Evolutionary conservation across 2,797 vertebrate genomes (phyloP).

Genomic region (Synanceia verrucosa): DNA sequence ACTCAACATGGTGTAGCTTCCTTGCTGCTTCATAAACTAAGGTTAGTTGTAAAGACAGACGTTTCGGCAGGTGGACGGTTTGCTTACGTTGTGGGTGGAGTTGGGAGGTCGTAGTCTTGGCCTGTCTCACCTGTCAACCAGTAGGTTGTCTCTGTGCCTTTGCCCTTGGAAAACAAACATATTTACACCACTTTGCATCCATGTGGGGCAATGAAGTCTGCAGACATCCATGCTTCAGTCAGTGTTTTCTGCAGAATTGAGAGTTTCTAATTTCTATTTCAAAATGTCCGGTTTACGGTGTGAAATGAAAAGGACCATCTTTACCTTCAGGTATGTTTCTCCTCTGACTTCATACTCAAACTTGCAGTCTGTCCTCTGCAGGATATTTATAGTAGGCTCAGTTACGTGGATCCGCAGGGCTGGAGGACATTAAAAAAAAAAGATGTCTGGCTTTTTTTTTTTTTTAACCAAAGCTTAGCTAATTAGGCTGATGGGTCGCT

Average conservation of each 20-base stretch:
- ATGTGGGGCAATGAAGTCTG: not conserved
- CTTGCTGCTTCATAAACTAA: not conserved
- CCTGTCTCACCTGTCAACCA: conserved; percentile 93
- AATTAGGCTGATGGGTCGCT: conserved; percentile 19
- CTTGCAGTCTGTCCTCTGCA: conserved; percentile 90
- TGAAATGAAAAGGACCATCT: accelerated
- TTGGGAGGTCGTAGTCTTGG: conserved; percentile 87
- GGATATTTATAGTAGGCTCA: conserved; percentile 90
- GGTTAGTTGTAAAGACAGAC: not conserved
- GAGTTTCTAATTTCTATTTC: not conserved
- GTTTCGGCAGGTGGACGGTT: not conserved
- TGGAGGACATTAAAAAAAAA: conserved; percentile 55
- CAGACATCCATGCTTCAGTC: not conserved
- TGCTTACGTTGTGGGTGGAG: conserved; percentile 92
- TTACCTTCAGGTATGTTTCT: conserved; percentile 93
- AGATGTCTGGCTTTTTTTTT: not conserved
- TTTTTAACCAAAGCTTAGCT: not conserved
- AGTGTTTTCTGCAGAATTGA: not conserved
- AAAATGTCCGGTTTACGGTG: not conserved
- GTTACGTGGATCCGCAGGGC: conserved; percentile 94
- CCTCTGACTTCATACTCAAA: conserved; percentile 92
- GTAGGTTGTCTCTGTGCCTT: conserved; percentile 93
- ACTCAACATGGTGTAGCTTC: not conserved
- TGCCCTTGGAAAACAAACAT: conserved; percentile 82
- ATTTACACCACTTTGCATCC: not conserved